These are phyloP conservation scores for Antennarius striatus DNA, from an alignment of 2,113 vertebrate species.

Conservation along the genomic window DNA sequence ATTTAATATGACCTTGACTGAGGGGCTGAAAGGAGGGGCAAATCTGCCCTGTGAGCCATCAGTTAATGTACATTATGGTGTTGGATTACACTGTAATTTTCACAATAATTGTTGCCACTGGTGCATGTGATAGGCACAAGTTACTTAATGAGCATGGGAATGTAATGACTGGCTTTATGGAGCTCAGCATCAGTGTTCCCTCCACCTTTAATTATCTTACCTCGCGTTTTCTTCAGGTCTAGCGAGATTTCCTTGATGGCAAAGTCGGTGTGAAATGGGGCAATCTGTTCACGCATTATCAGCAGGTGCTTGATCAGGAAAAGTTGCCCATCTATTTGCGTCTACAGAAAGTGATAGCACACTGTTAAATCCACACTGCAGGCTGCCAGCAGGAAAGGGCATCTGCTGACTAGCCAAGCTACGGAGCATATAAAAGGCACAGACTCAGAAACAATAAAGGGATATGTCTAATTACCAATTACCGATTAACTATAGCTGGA, in stretches of 20 bases:
- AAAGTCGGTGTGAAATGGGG: conserved; percentile 99
- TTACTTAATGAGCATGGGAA: conserved; percentile 72
- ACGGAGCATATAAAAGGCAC: conserved; percentile 42
- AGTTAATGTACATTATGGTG: conserved; percentile 71
- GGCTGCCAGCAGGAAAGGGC: conserved; percentile 63
- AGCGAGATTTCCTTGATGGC: conserved; percentile 99
- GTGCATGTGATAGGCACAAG: conserved; percentile 75
- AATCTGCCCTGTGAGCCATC: conserved; percentile 63
- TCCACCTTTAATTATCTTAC: conserved; percentile 82
- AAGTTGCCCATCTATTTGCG: conserved; percentile 93
- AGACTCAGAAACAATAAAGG: conserved; percentile 49
- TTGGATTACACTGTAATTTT: conserved; percentile 73
- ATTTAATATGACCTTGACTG: conserved; percentile 56
- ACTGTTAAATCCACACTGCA: conserved; percentile 64
- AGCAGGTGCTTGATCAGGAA: conserved; percentile 99
- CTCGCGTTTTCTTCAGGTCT: conserved; percentile 99
- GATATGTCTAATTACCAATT: conserved; percentile 62
- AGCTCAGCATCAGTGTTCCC: conserved; percentile 65
- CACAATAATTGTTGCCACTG: conserved; percentile 73
- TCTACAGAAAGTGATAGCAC: conserved; percentile 83
- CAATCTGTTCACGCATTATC: conserved; percentile 99
- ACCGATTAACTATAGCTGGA: conserved; percentile 51
- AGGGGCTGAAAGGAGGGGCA: conserved; percentile 45
- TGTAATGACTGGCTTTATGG: conserved; percentile 73
- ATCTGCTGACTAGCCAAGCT: conserved; percentile 56